Conservation (phyloP, 2,888 invertebrate genomes). For the Leptopilina drosophilae region DNA sequence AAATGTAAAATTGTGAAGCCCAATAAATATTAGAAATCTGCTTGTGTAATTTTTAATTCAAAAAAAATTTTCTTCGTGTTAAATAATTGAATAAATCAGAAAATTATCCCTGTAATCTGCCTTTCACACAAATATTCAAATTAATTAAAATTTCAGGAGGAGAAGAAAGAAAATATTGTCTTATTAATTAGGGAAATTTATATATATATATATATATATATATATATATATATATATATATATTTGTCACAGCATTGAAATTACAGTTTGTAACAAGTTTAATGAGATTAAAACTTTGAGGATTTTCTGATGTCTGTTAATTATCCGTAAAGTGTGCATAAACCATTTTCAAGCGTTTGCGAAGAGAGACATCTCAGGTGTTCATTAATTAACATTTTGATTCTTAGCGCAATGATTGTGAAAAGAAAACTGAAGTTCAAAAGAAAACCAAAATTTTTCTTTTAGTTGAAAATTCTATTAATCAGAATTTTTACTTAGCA, state of each 20-base stretch:
- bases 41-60: too few relatives aligned
- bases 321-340: conserved; percentile 10
- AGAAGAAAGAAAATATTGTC: neutral
- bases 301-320: conserved; percentile 1
- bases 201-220: neutral
- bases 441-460: neutral
- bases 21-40: too few relatives aligned
- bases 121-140: neutral
- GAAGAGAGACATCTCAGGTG: conserved; percentile 13
- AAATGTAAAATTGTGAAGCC: too few relatives aligned
- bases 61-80: too few relatives aligned
- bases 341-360: conserved; percentile 8
- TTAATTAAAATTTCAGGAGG: neutral
- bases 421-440: conserved; percentile 17
- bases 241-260: neutral
- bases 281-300: conserved; percentile 9
- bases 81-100: too few relatives aligned
- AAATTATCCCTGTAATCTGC: neutral
- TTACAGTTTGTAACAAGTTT: conserved; percentile 7
- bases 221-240: neutral
- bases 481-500: too few relatives aligned
- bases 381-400: conserved; percentile 71
- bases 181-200: neutral
- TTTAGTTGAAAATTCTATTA: neutral
- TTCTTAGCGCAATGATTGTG: conserved; percentile 57